phyloP scores from a whole-genome alignment of 1,140 invertebrate genomes.

The Galendromus occidentalis region DNA sequence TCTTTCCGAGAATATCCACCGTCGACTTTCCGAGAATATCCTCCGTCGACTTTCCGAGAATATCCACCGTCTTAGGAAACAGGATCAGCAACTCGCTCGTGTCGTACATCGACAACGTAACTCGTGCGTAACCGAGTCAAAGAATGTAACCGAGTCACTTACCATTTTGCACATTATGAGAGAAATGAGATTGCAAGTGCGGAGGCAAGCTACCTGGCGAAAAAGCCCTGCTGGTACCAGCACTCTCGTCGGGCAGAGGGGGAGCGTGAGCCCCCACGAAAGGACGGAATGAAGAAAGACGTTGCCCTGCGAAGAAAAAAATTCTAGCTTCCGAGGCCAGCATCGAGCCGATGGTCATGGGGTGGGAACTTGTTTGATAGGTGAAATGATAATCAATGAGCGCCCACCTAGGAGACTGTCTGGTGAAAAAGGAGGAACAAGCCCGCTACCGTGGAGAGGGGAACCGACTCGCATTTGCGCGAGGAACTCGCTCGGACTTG shows the following conservation, averaged over 20 bases:
- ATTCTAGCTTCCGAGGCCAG: no score
- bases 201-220: conserved; percentile 9
- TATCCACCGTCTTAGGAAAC: no score
- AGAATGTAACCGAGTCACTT: neutral
- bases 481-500: neutral
- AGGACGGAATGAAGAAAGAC: neutral
- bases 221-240: conserved; percentile 2
- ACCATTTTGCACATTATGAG: conserved; percentile 10
- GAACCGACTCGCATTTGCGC: conserved; percentile 3
- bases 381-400: no score
- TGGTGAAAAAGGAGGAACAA: neutral
- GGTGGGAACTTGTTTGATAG: no score
- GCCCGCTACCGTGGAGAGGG: neutral
- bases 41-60: no score
- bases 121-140: no score
- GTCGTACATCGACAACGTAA: no score
- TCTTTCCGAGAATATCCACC: no score
- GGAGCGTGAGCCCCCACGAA: neutral
- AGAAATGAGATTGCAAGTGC: conserved; percentile 9
- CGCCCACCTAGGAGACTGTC: neutral
- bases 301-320: neutral
- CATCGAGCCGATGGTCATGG: no score
- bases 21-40: no score
- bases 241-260: neutral
- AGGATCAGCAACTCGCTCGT: no score